Conservation (phyloP, 2,797 vertebrate species). For the Acanthis flammea region DNA sequence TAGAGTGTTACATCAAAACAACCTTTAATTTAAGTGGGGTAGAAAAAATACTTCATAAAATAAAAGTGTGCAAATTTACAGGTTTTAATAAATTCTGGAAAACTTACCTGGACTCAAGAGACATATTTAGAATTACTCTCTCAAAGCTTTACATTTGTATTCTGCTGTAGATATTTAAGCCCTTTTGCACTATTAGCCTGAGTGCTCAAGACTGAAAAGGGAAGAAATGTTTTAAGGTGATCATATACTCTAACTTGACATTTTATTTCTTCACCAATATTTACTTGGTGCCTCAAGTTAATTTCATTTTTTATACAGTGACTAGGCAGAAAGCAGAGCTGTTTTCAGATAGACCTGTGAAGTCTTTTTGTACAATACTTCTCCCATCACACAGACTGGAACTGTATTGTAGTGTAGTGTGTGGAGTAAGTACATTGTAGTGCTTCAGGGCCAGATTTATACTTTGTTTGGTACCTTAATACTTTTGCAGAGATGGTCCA, state of each 20-base stretch:
- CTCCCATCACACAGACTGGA: neutral
- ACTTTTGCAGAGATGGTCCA: neutral
- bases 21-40: neutral
- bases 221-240: neutral
- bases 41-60: neutral
- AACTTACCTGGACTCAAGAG: neutral
- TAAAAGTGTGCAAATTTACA: neutral
- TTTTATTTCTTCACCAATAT: neutral
- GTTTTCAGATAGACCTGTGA: neutral
- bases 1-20: neutral
- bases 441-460: neutral
- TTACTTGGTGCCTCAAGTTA: neutral
- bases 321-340: neutral
- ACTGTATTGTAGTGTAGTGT: neutral
- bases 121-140: neutral
- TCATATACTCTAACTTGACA: neutral
- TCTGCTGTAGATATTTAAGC: neutral
- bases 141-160: neutral
- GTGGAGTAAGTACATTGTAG: neutral
- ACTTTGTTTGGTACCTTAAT: neutral
- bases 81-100: neutral
- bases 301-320: neutral
- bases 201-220: neutral
- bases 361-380: neutral
- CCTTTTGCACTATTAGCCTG: neutral